Conservation (phyloP, 2,888 invertebrate genomes). For the Eristalinus sepulchralis region DNA sequence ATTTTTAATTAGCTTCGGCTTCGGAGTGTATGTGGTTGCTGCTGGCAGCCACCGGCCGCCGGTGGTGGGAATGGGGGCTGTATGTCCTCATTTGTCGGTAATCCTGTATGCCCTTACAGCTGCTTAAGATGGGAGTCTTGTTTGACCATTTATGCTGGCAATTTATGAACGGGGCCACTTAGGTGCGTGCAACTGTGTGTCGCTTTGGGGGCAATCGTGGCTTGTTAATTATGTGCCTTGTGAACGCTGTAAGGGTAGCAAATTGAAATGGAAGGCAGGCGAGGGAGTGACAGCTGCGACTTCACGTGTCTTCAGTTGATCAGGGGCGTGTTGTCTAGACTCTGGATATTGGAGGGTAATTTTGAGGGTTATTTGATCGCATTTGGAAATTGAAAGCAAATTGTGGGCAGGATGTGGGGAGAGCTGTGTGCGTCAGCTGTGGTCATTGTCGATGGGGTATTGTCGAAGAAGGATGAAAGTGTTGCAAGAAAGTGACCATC, state of each 20-base stretch:
- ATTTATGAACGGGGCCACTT: slow-evolving; percentile 56
- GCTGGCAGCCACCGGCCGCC: neutral
- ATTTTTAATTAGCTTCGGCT: slow-evolving; percentile 63
- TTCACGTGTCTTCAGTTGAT: neutral
- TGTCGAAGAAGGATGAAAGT: no score
- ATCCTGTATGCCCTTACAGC: slow-evolving; percentile 61
- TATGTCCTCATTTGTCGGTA: slow-evolving; percentile 61
- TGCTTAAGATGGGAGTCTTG: slow-evolving; percentile 70
- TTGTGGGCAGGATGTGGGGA: no score
- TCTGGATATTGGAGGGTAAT: no score
- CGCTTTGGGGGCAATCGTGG: neutral
- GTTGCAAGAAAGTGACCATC: no score
- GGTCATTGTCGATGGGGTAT: no score
- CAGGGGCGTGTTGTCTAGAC: neutral
- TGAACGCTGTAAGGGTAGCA: neutral
- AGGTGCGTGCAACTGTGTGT: slow-evolving; percentile 47
- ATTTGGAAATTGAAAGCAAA: no score
- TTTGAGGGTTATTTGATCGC: no score
- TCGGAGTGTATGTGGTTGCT: slow-evolving; percentile 1
- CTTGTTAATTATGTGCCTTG: slow-evolving; percentile 35
- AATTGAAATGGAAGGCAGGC: neutral
- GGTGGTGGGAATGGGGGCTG: neutral
- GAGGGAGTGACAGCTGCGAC: neutral
- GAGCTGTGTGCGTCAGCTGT: no score
- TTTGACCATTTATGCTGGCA: slow-evolving; percentile 62